phyloP scores from a whole-genome alignment of 2,113 vertebrate genomes.

The Grallaria varia region DNA sequence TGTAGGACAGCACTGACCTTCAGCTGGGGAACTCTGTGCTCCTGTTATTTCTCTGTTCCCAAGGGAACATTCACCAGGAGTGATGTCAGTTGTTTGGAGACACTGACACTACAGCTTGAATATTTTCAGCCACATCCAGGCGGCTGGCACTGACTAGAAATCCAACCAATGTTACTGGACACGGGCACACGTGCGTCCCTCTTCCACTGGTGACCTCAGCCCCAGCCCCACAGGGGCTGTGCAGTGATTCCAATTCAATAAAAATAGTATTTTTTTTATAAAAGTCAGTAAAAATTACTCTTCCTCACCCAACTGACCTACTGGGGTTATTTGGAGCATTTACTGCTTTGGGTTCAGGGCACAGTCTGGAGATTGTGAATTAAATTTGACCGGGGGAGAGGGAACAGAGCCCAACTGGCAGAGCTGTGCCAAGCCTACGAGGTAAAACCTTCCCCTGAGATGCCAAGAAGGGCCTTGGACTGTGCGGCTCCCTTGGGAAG shows the following conservation, averaged over 20 bases:
- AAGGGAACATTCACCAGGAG: neutral
- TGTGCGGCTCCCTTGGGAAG: neutral
- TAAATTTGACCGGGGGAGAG: neutral
- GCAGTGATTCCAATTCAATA: neutral
- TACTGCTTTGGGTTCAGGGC: neutral
- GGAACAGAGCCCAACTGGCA: neutral
- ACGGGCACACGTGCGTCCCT: neutral
- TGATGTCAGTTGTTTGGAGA: conserved; percentile 26
- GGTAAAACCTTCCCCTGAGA: neutral
- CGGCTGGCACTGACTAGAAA: neutral
- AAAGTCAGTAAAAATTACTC: fast-evolving
- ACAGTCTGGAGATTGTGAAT: neutral
- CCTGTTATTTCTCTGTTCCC: neutral
- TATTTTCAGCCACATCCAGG: neutral
- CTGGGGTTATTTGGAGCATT: neutral
- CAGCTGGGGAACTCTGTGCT: neutral
- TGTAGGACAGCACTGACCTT: neutral
- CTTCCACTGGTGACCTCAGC: neutral
- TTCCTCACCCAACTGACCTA: neutral
- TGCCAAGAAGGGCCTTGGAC: neutral
- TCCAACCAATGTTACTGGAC: neutral
- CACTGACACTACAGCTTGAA: neutral
- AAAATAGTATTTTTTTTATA: neutral
- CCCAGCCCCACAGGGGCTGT: neutral
- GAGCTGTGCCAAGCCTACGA: neutral